Evolutionary conservation across 2,797 vertebrate genomes (phyloP).

Genomic region (Mormyrops boulengeri): DNA sequence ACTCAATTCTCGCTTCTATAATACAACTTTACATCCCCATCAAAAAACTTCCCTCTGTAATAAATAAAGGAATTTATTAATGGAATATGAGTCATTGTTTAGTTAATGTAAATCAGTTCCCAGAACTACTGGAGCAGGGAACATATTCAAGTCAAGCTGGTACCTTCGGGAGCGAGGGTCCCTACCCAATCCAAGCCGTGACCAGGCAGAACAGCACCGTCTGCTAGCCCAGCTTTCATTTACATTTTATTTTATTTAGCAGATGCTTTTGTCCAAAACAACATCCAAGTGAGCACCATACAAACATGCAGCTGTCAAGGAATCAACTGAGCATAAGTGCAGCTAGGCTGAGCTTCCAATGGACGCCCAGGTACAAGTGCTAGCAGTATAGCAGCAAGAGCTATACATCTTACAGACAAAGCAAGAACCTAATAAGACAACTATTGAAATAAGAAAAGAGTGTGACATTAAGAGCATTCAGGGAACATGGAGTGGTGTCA

Average conservation of each 20-base stretch:
- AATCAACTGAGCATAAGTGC: neutral
- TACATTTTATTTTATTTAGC: neutral
- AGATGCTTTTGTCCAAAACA: neutral
- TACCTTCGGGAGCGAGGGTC: neutral
- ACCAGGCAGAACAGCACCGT: neutral
- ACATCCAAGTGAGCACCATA: neutral
- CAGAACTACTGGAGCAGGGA: neutral
- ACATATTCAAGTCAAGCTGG: neutral
- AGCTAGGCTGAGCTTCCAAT: neutral
- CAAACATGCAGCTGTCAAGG: neutral
- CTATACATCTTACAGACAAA: neutral
- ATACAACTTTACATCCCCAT: neutral
- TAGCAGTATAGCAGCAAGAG: neutral
- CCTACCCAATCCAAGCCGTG: neutral
- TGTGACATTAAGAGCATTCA: neutral
- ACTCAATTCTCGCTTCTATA: neutral
- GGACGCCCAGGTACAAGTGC: neutral
- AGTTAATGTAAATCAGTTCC: neutral
- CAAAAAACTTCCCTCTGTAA: neutral
- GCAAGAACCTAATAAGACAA: neutral
- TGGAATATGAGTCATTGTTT: constrained; percentile 5
- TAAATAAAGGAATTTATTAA: neutral
- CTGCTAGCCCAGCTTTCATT: neutral
- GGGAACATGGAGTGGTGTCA: neutral
- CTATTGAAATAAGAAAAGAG: neutral